A percentile compares a stretch with the other conserved stretches of the same genome.
Conservation (phyloP, 2,113 vertebrate species). For the Helogale parvula region DNA sequence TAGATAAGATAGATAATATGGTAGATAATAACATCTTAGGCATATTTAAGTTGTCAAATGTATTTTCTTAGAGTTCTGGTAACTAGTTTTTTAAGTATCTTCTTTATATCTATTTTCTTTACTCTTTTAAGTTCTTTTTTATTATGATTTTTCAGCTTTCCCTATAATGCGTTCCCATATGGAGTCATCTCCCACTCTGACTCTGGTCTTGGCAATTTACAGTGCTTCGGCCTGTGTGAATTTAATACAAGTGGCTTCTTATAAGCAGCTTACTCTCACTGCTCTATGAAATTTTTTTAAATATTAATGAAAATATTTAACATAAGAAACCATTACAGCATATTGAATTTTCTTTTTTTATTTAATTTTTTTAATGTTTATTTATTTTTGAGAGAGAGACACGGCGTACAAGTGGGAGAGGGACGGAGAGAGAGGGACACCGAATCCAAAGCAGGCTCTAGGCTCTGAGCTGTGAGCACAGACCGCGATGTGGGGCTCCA, state of each 20-base stretch:
- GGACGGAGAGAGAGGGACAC: too few relatives aligned
- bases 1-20: too few relatives aligned
- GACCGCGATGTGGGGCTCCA: too few relatives aligned
- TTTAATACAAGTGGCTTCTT: background rate
- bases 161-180: background rate
- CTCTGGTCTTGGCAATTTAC: background rate
- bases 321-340: conserved; percentile 18
- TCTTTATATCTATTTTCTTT: background rate
- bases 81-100: background rate
- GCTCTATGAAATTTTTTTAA: background rate
- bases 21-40: background rate
- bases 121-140: background rate
- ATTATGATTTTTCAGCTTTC: background rate
- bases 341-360: background rate
- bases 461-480: too few relatives aligned
- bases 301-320: background rate
- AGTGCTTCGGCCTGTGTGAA: background rate
- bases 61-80: background rate
- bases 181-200: background rate
- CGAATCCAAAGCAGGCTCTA: too few relatives aligned
- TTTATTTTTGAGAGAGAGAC: too few relatives aligned
- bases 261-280: background rate
- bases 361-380: too few relatives aligned
- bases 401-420: too few relatives aligned
- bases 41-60: background rate